Evolutionary conservation across 2,113 vertebrate genomes (phyloP), one percentile per base, ranked within the genome.

Genomic region (Ochotona curzoniae): DNA sequence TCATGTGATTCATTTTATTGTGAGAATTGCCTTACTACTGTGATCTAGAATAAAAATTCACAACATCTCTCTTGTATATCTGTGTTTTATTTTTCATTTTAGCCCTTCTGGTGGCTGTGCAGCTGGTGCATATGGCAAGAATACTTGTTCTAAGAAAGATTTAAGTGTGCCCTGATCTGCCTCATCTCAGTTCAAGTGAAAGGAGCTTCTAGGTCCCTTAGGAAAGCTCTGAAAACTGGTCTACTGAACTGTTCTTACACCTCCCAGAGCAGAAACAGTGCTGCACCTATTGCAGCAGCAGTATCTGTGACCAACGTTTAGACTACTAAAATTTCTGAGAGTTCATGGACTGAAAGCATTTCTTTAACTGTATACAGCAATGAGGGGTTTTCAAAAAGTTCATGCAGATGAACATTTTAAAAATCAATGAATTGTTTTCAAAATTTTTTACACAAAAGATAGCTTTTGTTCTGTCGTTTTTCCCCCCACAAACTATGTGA

Each of bases 331-430:
- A 95, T 97, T 92, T 95, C 92, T 97, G 97, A 98, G 98, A 97
- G 86, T 94, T 97, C 96, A 96, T 98, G 88, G 76, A 97, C 94
- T 93, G 97, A 98, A 96, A 98, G 95, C 96, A 98, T 98, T 98
- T 95, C 94, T 97, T 95, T 93, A 89, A 97, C 94, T 97, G 95
- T 97, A 44, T 44, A 44, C 38, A 44, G 6, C 38, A 44, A 44
- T 44, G 38, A 44, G 38, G 38, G 38, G 38, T 44, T 44, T 44
- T 44, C 38, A 44, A 44, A 44, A 44, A 44, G 38, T 44, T 44
- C n/a, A n/a, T n/a, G n/a, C n/a, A n/a, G 38, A 44, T 44, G 38
- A 44, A 44, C 38, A 44, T 44, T 44, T 44, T 44, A 44, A 44
- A 44, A 3, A 44, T 44, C 38, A 44, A 44, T 44, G 38, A 44